Conservation (phyloP, 1,140 invertebrate genomes). For the Ylistrum balloti region DNA sequence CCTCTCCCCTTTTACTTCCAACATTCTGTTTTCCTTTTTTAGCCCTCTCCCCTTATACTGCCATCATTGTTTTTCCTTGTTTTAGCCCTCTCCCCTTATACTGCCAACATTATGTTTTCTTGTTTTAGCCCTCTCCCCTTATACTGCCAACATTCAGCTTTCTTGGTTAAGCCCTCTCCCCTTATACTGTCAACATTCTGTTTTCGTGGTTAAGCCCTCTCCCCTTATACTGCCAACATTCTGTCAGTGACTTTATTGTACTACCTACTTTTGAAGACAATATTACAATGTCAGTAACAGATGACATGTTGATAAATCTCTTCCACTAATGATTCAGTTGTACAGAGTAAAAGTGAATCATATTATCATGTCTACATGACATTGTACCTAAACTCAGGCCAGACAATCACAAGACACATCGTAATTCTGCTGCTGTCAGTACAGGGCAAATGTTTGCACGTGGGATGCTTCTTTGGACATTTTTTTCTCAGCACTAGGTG, state of each 20-base stretch:
- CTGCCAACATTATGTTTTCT: too few relatives aligned
- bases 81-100: too few relatives aligned
- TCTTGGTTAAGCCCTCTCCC: too few relatives aligned
- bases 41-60: too few relatives aligned
- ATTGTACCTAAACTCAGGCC: background rate
- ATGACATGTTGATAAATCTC: background rate
- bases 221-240: background rate
- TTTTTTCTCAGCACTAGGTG: background rate
- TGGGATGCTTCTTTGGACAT: background rate
- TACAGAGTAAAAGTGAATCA: background rate
- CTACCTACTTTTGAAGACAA: background rate
- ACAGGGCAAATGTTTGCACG: background rate
- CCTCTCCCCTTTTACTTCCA: too few relatives aligned
- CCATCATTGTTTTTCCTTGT: too few relatives aligned
- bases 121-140: too few relatives aligned
- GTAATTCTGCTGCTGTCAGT: background rate
- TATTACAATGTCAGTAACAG: background rate
- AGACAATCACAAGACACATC: background rate
- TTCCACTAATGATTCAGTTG: background rate
- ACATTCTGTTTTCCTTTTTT: too few relatives aligned
- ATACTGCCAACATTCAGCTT: too few relatives aligned
- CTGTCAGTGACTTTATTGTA: background rate
- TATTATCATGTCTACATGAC: background rate
- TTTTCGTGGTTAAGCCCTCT: background rate
- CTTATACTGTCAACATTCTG: too few relatives aligned